Percentiles rank a stretch among this genome's conserved stretches.
phyloP scores from a whole-genome alignment of 2,888 invertebrate genomes.

The Myopa testacea region DNA sequence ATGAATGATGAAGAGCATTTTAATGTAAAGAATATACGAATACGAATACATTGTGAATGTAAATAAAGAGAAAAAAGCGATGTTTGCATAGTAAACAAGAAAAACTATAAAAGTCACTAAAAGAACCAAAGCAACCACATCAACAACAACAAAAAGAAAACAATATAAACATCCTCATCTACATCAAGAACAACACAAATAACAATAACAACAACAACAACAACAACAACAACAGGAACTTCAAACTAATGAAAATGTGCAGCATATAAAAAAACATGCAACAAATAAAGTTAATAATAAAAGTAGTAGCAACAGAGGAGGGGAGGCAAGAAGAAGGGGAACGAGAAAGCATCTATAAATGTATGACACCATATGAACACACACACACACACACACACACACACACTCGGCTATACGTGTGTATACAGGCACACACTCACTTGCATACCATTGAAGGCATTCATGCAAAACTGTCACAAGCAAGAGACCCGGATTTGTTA shows the following conservation, averaged over 20 bases:
- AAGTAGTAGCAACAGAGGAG: too few relatives aligned
- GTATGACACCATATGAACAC: too few relatives aligned
- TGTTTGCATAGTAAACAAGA: background rate
- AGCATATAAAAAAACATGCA: background rate
- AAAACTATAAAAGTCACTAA: background rate
- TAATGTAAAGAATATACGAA: background rate
- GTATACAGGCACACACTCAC: too few relatives aligned
- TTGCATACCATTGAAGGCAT: too few relatives aligned
- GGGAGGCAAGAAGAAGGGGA: too few relatives aligned
- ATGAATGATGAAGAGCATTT: background rate
- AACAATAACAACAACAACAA: too few relatives aligned
- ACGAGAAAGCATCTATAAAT: too few relatives aligned
- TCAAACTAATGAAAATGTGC: background rate
- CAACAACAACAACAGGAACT: background rate
- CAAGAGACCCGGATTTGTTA: too few relatives aligned
- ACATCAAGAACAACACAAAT: background rate
- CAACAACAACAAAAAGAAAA: background rate
- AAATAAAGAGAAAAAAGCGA: background rate
- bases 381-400: too few relatives aligned
- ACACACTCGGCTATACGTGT: too few relatives aligned
- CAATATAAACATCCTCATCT: background rate
- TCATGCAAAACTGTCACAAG: too few relatives aligned
- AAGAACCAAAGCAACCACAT: background rate
- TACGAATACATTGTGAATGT: background rate
- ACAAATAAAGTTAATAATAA: too few relatives aligned